Evolutionary conservation across 2,113 vertebrate genomes (phyloP), one percentile per base, ranked within the genome.

Genomic region (Glaucomys volans): DNA sequence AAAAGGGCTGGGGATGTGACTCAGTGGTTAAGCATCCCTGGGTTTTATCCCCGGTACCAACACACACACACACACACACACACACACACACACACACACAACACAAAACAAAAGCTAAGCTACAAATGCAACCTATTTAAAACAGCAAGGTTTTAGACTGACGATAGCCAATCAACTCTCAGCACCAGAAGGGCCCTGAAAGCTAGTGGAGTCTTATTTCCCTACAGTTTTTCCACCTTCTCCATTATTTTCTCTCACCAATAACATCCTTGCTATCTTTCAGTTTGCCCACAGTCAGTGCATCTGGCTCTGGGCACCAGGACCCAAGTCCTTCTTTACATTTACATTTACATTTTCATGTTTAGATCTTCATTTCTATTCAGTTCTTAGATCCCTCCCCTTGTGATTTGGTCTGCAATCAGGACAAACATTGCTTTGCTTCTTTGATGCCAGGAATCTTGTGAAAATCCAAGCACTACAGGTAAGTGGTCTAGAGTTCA

Each of bases 361-460:
- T 88, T 96, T 93, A 37, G 24, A 22, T 72, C 66, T 94, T 72
- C 81, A 90, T 87, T 95, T 96, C 52, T 87, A 72, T 72, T 50
- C 66, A 32, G 81, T 40, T 62, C 72, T 40, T 69, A 75, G 82
- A 62, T 3, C 13, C 11, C 42, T 83, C 76, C 69, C 52, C 18
- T 10, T 50, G 82, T 76, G 74, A 77, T 32, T 89, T 35, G 37
- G 17, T 42, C 64, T 87, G 89, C 87, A 82, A 16, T 82, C 79
- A 74, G 88, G 24, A 77, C 40, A 64, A 74, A 79, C 10, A 37
- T n/a, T 59, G 24, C 40, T 88, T 54, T 44, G 30, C 24, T 83
- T 72, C 72, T 71, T 66, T 13, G 81, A 69, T 54, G 81, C 89
- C 62, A 8, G 52, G 76, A 59, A 16, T 67, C 35, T 28, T 26